These are phyloP conservation scores for Stramonita haemastoma DNA, from an alignment of 2,888 invertebrate species.

Conservation along the genomic window DNA sequence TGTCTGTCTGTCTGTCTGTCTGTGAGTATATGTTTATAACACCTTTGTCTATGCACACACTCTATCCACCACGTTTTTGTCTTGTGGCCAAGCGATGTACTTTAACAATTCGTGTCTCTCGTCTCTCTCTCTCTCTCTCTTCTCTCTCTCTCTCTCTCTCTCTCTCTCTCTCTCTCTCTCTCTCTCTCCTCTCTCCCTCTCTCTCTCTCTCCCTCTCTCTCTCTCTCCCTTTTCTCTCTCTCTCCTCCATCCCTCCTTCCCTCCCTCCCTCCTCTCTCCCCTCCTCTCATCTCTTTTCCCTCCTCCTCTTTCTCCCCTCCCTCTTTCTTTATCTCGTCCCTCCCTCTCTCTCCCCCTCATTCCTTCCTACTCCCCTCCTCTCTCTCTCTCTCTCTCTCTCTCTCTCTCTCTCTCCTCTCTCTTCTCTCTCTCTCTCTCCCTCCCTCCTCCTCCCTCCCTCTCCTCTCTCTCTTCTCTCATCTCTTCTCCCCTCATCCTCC, in stretches of 20 bases:
- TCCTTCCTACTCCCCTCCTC: neutral
- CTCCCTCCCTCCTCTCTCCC: neutral
- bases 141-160: slow-evolving; percentile 16
- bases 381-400: neutral
- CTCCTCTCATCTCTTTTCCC: neutral
- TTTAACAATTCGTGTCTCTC: too few species aligned
- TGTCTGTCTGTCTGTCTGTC: slow-evolving; percentile 35
- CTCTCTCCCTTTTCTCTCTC: neutral
- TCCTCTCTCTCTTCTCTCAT: neutral
- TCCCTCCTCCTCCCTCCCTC: neutral
- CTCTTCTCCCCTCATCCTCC: neutral
- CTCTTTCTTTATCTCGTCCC: neutral
- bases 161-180: slow-evolving; percentile 29
- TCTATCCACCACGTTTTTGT: too few species aligned
- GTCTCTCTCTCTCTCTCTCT: neutral
- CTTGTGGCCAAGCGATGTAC: too few species aligned
- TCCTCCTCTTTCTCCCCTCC: neutral
- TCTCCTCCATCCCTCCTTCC: neutral
- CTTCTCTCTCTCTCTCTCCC: slow-evolving; percentile 29
- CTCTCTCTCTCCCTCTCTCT: slow-evolving; percentile 28
- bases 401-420: slow-evolving; percentile 19
- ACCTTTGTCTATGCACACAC: too few species aligned
- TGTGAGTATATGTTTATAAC: too few species aligned
- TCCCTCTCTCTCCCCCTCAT: neutral
- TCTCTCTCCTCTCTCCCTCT: slow-evolving; percentile 28